Conservation (phyloP, 2,888 invertebrate species). For the Pyrrhosoma nymphula region DNA sequence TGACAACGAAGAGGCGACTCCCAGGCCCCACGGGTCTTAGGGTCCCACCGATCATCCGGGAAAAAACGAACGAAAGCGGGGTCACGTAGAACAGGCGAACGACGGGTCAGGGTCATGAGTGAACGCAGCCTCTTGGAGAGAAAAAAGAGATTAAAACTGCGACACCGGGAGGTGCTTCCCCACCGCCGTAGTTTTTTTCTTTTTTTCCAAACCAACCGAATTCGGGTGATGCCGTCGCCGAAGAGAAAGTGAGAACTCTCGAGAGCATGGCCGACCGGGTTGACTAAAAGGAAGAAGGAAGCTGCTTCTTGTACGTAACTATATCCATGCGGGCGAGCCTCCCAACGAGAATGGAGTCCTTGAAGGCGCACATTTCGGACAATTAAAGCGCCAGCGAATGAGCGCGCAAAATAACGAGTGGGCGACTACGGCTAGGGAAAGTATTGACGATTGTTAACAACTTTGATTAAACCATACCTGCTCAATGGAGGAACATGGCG, state of each 20-base stretch:
- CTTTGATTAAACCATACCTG: too few species aligned
- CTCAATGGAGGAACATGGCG: too few species aligned
- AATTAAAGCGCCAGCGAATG: neutral
- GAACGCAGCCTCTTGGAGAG: neutral
- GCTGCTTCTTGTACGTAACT: too few species aligned
- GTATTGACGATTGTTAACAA: too few species aligned
- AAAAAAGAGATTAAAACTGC: neutral
- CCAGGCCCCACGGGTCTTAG: neutral
- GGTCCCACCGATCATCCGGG: neutral
- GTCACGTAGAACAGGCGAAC: neutral
- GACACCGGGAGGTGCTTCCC: neutral
- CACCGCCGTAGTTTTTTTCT: neutral
- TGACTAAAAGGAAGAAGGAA: neutral
- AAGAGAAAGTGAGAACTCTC: neutral
- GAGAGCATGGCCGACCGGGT: neutral
- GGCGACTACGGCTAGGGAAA: neutral
- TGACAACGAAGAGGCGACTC: neutral
- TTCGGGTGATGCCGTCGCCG: neutral
- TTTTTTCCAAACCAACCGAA: neutral
- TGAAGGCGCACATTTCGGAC: neutral
- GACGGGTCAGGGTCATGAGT: conserved; percentile 28
- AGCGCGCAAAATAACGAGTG: neutral
- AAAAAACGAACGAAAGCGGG: neutral
- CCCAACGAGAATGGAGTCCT: neutral
- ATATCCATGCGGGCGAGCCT: neutral